Conservation (phyloP, 2,113 vertebrate species). For the Saguinus imperator region DNA sequence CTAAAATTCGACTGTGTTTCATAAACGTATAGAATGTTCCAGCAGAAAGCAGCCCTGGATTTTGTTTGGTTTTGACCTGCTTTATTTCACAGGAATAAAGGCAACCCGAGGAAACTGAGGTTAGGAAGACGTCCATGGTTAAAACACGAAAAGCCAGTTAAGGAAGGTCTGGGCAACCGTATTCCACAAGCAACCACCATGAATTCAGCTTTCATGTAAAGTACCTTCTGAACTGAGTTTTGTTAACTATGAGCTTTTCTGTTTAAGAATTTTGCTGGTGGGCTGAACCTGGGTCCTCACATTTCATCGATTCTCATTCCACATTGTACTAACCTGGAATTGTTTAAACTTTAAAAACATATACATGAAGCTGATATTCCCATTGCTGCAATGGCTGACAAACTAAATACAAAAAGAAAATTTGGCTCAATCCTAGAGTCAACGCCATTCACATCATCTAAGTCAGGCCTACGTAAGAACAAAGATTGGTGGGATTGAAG, state of each 20-base stretch:
- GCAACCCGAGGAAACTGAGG: neutral
- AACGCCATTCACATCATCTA: neutral
- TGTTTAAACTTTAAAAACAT: neutral
- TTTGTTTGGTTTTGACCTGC: neutral
- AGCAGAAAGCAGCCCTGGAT: neutral
- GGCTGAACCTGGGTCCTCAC: accelerated
- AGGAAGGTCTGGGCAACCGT: neutral
- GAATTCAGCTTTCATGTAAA: neutral
- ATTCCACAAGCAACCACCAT: neutral
- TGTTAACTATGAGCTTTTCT: neutral
- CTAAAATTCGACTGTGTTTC: neutral
- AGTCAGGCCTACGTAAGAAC: neutral
- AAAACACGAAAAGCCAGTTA: neutral
- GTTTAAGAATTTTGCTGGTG: neutral
- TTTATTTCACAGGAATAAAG: neutral
- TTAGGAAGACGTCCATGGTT: neutral
- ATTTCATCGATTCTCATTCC: neutral
- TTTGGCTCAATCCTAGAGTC: neutral
- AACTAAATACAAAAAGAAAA: neutral
- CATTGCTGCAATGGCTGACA: neutral
- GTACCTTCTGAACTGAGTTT: neutral
- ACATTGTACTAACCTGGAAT: neutral
- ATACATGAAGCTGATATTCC: neutral
- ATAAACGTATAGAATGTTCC: neutral
- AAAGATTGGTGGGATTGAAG: neutral